Conservation (phyloP, 1,140 invertebrate genomes). For the Stenopsyche tienmushanensis region DNA sequence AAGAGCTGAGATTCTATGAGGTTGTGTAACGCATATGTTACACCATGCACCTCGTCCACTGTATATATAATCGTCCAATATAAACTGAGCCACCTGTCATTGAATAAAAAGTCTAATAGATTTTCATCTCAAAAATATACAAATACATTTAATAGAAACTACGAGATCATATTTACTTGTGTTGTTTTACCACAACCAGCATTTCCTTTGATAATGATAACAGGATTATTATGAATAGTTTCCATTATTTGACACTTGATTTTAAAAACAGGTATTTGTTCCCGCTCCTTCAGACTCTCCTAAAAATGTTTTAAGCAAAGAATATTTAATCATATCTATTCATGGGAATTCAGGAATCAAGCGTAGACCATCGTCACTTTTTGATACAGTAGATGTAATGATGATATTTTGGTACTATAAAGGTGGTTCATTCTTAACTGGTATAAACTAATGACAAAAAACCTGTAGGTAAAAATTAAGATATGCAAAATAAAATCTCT, state of each 20-base stretch:
- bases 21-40: slow-evolving; percentile 91
- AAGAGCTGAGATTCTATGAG: slow-evolving; percentile 90
- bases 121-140: background rate
- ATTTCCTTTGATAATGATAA: slow-evolving; percentile 87
- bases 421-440: too few relatives aligned
- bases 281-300: slow-evolving; percentile 68
- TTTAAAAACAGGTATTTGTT: slow-evolving; percentile 72
- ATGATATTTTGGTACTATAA: too few relatives aligned
- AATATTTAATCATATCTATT: too few relatives aligned
- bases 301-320: too few relatives aligned
- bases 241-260: slow-evolving; percentile 77
- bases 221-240: slow-evolving; percentile 81
- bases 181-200: slow-evolving; percentile 92
- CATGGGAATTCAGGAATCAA: too few relatives aligned
- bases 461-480: too few relatives aligned
- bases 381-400: too few relatives aligned
- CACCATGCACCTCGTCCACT: slow-evolving; percentile 79
- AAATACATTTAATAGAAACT: background rate
- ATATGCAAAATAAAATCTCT: too few relatives aligned
- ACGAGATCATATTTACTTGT: slow-evolving; percentile 50
- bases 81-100: slow-evolving; percentile 93
- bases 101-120: too few relatives aligned
- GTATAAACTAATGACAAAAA: too few relatives aligned
- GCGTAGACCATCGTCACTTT: too few relatives aligned
- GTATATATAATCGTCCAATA: slow-evolving; percentile 92